Base-by-base conservation (phyloP, 2,797 vertebrate genomes). In the Triplophysa yarkandensis region DNA sequence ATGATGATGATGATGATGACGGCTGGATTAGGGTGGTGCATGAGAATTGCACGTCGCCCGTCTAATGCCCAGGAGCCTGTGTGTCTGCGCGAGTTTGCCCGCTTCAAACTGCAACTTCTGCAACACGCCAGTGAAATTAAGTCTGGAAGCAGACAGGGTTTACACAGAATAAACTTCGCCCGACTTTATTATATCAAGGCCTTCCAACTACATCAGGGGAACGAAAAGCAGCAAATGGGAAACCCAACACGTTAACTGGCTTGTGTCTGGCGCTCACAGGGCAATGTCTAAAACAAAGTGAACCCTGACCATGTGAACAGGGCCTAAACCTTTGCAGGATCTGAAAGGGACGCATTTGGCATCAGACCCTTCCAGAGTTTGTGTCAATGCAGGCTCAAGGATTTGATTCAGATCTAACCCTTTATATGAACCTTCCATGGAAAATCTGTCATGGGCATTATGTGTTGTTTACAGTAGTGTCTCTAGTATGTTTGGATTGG, bases 101-200 rank as follows among this genome's bases (percentile, higher is more conserved):
- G 52, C 79, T 81, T 80, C 58, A 71, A 90, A 86, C 88, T 89
- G 89, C 89, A 92, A 84, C 84, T 83, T 76, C 83, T 84, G 85
- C 77, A 80, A 84, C 81, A 46, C 84, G 74, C 84, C 83, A 81
- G 86, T 89, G 87, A 91, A 91, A 91, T 91, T 88, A 92, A 83
- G 87, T 89, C 85, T 90, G 88, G 88, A 90, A 90, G 86, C 88
- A 87, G 87, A 90, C 89, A 85, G 88, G 90, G 92, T 90, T 90
- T 88, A 88, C 87, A 89, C 86, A 89, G 89, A 89, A 90, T 90
- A 89, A 91, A 91, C 88, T 90, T 90, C 89, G 89, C 88, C 88
- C 91, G 85, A 90, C 89, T 89, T 91, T 90, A 92, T 93, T 92
- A 92, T 89, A 86, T 88, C 89, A 86, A 92, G 86, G 86, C 87